phyloP scores from a whole-genome alignment of 2,888 invertebrate genomes.

The Chymomyza amoena region DNA sequence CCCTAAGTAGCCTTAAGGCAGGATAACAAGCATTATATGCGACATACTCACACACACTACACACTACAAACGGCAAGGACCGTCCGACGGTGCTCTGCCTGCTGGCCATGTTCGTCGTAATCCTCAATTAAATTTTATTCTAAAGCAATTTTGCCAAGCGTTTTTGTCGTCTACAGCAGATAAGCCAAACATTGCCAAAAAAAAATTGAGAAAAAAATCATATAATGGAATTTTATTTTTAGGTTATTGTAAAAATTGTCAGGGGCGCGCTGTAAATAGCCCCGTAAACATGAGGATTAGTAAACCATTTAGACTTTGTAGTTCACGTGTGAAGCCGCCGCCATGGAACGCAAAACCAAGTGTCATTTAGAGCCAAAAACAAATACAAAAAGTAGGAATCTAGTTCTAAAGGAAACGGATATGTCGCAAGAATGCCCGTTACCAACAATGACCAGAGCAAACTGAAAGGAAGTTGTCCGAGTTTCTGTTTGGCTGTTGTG shows the following conservation, averaged over 20 bases:
- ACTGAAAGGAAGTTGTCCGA: conserved; percentile 31
- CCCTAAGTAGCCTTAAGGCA: conserved; percentile 73
- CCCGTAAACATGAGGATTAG: conserved; percentile 74
- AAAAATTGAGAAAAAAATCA: conserved; percentile 20
- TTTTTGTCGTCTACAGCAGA: conserved; percentile 54
- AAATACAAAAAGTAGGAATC: not conserved
- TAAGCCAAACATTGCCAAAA: conserved; percentile 60
- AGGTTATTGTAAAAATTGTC: conserved; percentile 65
- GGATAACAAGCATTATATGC: conserved; percentile 68
- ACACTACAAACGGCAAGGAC: not conserved
- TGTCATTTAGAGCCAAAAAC: conserved; percentile 61
- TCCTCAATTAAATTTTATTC: conserved; percentile 76
- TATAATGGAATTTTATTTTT: conserved; percentile 46
- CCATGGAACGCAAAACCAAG: conserved; percentile 38
- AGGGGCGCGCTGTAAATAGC: conserved; percentile 66
- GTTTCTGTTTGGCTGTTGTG: conserved; percentile 16
- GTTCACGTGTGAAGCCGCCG: conserved; percentile 28
- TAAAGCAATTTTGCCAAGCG: conserved; percentile 73
- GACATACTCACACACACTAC: conserved; percentile 35
- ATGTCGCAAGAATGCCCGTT: conserved; percentile 67
- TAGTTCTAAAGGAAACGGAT: conserved; percentile 70
- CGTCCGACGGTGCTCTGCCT: not conserved
- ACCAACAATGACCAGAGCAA: conserved; percentile 8
- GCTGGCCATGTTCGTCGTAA: conserved; percentile 37
- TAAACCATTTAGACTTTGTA: conserved; percentile 65